These are phyloP conservation scores for Conus betulinus DNA, from an alignment of 1,140 invertebrate species.

Conservation along the genomic window DNA sequence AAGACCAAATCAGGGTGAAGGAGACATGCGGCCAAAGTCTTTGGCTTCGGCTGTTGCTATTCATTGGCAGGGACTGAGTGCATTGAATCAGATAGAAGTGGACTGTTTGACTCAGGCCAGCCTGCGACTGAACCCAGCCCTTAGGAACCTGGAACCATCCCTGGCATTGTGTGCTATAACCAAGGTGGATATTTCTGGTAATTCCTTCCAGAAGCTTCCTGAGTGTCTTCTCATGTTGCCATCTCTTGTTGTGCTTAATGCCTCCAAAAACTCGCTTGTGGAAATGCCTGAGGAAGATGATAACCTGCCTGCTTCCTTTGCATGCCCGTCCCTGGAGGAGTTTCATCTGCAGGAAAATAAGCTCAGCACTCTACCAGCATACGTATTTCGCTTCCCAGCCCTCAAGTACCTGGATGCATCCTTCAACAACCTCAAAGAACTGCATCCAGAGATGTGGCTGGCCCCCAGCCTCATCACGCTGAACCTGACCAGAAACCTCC, in stretches of 20 bases:
- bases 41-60: slow-evolving; percentile 93
- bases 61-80: slow-evolving; percentile 89
- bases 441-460: slow-evolving; percentile 93
- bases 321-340: slow-evolving; percentile 88
- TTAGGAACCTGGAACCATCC: slow-evolving; percentile 69
- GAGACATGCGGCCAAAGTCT: slow-evolving; percentile 81
- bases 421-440: slow-evolving; percentile 92
- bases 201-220: slow-evolving; percentile 89
- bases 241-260: slow-evolving; percentile 87
- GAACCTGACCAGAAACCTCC: slow-evolving; percentile 93
- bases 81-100: slow-evolving; percentile 80
- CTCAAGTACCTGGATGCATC: slow-evolving; percentile 91
- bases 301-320: slow-evolving; percentile 41
- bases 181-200: slow-evolving; percentile 94
- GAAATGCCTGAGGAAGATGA: slow-evolving; percentile 78
- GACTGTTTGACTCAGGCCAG: slow-evolving; percentile 86
- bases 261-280: slow-evolving; percentile 91
- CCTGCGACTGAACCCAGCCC: slow-evolving; percentile 59
- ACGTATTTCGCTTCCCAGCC: slow-evolving; percentile 87
- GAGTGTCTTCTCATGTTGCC: slow-evolving; percentile 88
- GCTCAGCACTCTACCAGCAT: slow-evolving; percentile 86
- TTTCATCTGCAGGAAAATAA: slow-evolving; percentile 92
- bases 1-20: slow-evolving; percentile 40
- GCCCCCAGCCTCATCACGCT: slow-evolving; percentile 80
- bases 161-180: slow-evolving; percentile 91